Evolutionary conservation across 1,140 invertebrate genomes (phyloP).

Genomic region (Drosophila rhopaloa): DNA sequence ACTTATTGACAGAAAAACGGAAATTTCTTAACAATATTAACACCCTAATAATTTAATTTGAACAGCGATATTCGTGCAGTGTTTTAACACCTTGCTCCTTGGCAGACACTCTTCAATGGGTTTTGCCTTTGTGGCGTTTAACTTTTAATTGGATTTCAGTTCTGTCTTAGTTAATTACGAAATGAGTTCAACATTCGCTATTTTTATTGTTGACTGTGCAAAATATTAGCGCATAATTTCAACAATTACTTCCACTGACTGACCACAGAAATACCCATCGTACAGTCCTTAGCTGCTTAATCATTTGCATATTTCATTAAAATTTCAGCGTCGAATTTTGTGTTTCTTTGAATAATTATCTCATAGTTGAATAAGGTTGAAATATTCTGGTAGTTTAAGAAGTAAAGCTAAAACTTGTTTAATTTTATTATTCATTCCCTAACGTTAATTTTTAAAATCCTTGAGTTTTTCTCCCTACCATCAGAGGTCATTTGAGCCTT

Average conservation of each 20-base stretch:
- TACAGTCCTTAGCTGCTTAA: slow-evolving; percentile 15
- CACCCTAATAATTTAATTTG: background rate
- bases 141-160: slow-evolving; percentile 77
- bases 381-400: slow-evolving; percentile 1
- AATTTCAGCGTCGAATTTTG: slow-evolving; percentile 30
- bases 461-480: background rate
- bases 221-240: slow-evolving; percentile 70
- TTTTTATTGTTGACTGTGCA: slow-evolving; percentile 21
- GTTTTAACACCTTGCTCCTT: background rate
- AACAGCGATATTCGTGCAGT: background rate
- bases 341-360: slow-evolving; percentile 37
- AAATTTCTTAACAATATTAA: too few relatives aligned
- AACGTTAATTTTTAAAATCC: slow-evolving; percentile 13
- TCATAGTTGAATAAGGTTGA: slow-evolving; percentile 5
- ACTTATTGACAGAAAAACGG: too few relatives aligned
- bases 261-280: slow-evolving; percentile 29
- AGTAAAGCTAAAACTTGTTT: background rate
- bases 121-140: slow-evolving; percentile 59
- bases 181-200: slow-evolving; percentile 33
- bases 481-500: slow-evolving; percentile 3
- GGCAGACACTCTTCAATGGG: slow-evolving; percentile 19
- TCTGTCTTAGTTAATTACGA: slow-evolving; percentile 47
- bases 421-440: background rate
- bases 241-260: slow-evolving; percentile 63
- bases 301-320: slow-evolving; percentile 68